Percentiles rank a stretch among this genome's conserved stretches.
Evolutionary conservation across 2,113 vertebrate species (phyloP).

Genomic region (Narcine bancroftii): DNA sequence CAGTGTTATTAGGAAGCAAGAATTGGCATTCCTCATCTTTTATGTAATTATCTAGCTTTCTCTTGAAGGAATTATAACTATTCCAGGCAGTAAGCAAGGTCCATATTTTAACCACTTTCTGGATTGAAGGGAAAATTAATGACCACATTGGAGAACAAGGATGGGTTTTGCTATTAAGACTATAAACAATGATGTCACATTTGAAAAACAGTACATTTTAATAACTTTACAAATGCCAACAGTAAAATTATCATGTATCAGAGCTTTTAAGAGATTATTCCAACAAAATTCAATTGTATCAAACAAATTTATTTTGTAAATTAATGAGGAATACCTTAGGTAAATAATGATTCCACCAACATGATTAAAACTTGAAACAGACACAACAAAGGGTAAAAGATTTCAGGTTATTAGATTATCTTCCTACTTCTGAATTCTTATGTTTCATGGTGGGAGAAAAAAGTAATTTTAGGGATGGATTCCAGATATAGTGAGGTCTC

Average conservation of each 20-base stretch:
- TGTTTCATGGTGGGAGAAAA: background rate
- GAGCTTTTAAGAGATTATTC: background rate
- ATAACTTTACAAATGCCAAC: background rate
- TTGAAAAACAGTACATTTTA: background rate
- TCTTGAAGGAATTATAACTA: background rate
- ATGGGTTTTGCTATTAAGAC: background rate
- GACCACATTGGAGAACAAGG: background rate
- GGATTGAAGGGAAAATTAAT: background rate
- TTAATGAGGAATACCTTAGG: background rate
- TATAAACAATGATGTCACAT: background rate
- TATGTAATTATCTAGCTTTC: background rate
- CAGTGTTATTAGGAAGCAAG: background rate
- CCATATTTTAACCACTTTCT: background rate
- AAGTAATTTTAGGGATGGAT: background rate
- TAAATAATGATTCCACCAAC: background rate
- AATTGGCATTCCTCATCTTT: background rate
- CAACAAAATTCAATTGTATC: background rate
- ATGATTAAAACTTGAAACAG: background rate
- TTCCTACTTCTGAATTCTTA: background rate
- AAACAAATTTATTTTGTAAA: background rate
- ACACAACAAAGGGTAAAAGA: background rate
- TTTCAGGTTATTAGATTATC: background rate
- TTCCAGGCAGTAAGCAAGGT: background rate
- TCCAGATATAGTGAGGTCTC: background rate
- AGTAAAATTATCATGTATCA: background rate